Evolutionary conservation across 2,797 vertebrate genomes (phyloP).

Genomic region (Manis crassicaudata): DNA sequence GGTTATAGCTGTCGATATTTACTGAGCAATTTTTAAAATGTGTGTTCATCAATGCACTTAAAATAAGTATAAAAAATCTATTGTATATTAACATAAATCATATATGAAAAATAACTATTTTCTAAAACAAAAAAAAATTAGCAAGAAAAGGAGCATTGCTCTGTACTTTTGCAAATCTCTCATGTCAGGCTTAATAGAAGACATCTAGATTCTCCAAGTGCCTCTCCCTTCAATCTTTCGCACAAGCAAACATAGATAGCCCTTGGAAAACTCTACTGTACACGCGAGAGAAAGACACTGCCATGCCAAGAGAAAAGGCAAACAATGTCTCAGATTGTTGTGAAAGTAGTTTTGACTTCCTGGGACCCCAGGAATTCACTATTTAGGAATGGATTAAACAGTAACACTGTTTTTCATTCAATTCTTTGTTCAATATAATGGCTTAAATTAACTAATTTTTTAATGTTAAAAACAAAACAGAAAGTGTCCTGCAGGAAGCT

Average conservation of each 20-base stretch:
- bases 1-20: not conserved
- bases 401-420: not conserved
- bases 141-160: not conserved
- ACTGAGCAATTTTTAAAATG: not conserved
- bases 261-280: not conserved
- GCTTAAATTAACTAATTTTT: not conserved
- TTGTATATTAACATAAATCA: not conserved
- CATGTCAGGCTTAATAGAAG: not conserved
- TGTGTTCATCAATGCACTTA: not conserved
- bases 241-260: not conserved
- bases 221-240: not conserved
- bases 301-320: not conserved
- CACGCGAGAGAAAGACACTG: not conserved
- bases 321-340: not conserved
- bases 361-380: not conserved
- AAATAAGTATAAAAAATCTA: not conserved
- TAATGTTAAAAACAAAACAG: slow-evolving; percentile 22
- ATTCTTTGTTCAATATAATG: slow-evolving; percentile 3
- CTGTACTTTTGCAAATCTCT: not conserved
- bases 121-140: not conserved
- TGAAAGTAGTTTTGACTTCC: not conserved
- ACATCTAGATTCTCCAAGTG: not conserved
- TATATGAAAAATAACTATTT: not conserved
- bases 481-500: slow-evolving; percentile 37
- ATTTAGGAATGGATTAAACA: not conserved